Evolutionary conservation across 2,888 invertebrate genomes (phyloP), one percentile per base, ranked within the genome.

Genomic region (Pristionchus exspectatus): DNA sequence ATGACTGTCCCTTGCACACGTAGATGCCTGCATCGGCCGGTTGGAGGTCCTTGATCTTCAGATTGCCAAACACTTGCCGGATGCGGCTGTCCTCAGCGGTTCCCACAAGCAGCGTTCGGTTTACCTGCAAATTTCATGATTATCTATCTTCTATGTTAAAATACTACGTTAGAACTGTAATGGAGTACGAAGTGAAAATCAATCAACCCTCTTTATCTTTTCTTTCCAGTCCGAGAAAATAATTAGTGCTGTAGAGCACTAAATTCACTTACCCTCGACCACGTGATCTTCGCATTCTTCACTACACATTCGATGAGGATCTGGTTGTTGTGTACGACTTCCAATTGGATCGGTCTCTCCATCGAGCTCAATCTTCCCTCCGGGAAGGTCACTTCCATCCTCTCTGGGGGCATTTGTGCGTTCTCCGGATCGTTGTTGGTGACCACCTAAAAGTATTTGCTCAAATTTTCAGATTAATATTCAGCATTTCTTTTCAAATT

Each of bases 231-330:
- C n/a, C n/a, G n/a, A n/a, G n/a, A n/a, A n/a, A n/a, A n/a, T n/a
- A n/a, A n/a, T n/a, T n/a, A n/a, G n/a, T n/a, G n/a, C 44, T 44
- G 44, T 5, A 44, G 44, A 44, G 44, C 44, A 44, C 9, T 44
- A 44, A n/a, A n/a, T n/a, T n/a, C n/a, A 85, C 77, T 38, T 44
- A 92, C 92, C 90, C 91, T 92, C 59, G 90, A 81, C 92, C 92
- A 94, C 72, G 91, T 90, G 74, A 93, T 90, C 87, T 93, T 93
- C n/a, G 93, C 93, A 89, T 93, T 91, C 77, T 92, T 91, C 81
- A 94, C 92, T 16, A 94, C 94, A 88, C 94, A 94, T 87, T 94
- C 94, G 14, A 94, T 87, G 16, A 94, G 87, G 3, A 93, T 91
- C 50, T 92, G 92, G 72, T 93, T 92, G 24, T 94, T 94, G 18